These are phyloP conservation scores for Manacus vitellinus DNA, from an alignment of 2,113 vertebrate species.

Conservation along the genomic window DNA sequence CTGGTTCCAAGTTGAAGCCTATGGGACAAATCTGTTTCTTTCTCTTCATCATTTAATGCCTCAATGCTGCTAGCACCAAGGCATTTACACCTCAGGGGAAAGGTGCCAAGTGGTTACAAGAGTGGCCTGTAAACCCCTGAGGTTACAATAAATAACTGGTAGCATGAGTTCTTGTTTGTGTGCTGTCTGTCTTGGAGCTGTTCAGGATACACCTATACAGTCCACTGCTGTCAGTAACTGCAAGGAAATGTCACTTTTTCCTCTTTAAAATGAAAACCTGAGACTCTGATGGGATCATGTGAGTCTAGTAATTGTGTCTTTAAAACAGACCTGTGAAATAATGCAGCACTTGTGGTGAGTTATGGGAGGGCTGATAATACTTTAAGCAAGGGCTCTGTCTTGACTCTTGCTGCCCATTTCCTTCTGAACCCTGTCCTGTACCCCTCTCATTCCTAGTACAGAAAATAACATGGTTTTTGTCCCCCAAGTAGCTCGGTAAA, in stretches of 20 bases:
- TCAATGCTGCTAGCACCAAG: neutral
- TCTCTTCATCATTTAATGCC: neutral
- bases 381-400: neutral
- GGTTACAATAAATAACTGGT: neutral
- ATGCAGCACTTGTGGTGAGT: neutral
- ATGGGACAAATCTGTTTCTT: neutral
- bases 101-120: neutral
- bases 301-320: neutral
- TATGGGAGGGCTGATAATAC: neutral
- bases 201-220: neutral
- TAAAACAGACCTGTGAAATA: neutral
- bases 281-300: neutral
- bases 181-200: neutral
- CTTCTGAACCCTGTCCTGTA: neutral
- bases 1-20: neutral
- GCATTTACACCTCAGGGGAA: neutral
- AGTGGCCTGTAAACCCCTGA: neutral
- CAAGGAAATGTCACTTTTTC: neutral
- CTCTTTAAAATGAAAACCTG: neutral
- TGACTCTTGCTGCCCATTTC: neutral
- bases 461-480: neutral
- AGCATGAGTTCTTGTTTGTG: neutral
- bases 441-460: neutral
- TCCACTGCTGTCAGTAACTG: neutral
- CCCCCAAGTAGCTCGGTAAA: neutral